A percentile compares a stretch with the other conserved stretches of the same genome.
Evolutionary conservation across 2,113 vertebrate genomes (phyloP).

Genomic region (Pipa parva): DNA sequence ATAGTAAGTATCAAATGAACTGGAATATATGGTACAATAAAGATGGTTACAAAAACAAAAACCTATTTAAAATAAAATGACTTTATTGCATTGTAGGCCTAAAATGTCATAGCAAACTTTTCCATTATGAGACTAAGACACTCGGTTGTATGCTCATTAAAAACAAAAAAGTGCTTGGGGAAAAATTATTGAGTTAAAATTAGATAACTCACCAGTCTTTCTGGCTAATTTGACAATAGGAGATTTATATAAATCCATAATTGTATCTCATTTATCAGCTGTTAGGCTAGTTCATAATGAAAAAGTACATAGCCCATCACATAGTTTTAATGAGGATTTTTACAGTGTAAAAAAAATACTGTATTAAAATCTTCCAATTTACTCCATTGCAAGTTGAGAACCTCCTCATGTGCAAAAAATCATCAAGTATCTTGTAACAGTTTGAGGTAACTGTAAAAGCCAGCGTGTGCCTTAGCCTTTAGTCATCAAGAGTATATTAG

Average conservation of each 20-base stretch:
- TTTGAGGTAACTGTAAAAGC: constrained; percentile 87
- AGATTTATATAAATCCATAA: constrained; percentile 91
- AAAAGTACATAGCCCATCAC: constrained; percentile 74
- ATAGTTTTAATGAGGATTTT: constrained; percentile 95
- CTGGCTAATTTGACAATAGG: constrained; percentile 95
- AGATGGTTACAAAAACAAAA: background rate
- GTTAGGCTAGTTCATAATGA: constrained; percentile 90
- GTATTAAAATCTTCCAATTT: constrained; percentile 98
- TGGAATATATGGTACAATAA: background rate
- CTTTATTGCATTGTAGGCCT: constrained; percentile 5
- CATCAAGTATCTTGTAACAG: constrained; percentile 81
- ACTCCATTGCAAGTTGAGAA: constrained; percentile 83
- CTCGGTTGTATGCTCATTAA: constrained; percentile 81
- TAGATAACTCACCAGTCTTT: constrained; percentile 77
- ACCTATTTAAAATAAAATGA: background rate
- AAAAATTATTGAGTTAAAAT: constrained; percentile 77
- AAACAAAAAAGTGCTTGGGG: constrained; percentile 78
- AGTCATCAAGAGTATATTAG: constrained; percentile 85
- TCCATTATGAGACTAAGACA: constrained; percentile 64
- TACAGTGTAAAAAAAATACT: constrained; percentile 88
- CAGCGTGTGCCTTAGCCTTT: constrained; percentile 83
- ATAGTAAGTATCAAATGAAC: background rate
- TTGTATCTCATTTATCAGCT: constrained; percentile 92
- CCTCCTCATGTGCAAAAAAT: constrained; percentile 83
- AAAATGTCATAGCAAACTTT: constrained; percentile 47